Evolutionary conservation across 2,888 invertebrate genomes (phyloP).

Genomic region (Rhaphigaster nebulosa): DNA sequence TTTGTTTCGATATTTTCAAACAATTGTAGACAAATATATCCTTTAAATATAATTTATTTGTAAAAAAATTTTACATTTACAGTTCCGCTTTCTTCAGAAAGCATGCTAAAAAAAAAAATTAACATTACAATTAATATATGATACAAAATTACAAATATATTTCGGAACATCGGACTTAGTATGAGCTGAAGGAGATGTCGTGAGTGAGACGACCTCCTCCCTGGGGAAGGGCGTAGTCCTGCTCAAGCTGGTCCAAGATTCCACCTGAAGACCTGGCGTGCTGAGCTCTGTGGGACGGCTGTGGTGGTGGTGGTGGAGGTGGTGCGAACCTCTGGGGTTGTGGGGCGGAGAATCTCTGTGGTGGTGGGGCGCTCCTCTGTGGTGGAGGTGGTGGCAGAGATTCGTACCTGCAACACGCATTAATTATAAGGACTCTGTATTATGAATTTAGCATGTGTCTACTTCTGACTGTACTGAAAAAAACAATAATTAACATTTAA

Average conservation of each 20-base stretch:
- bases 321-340: slow-evolving; percentile 61
- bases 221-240: slow-evolving; percentile 83
- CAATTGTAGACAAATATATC: not conserved
- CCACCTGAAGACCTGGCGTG: slow-evolving; percentile 70
- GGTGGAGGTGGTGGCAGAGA: slow-evolving; percentile 65
- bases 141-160: slow-evolving; percentile 51
- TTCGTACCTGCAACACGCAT: slow-evolving; percentile 61
- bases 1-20: not conserved
- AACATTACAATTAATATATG: slow-evolving; percentile 38
- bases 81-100: slow-evolving; percentile 48
- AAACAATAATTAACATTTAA: not conserved
- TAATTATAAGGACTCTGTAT: not conserved
- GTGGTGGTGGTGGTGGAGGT: slow-evolving; percentile 68
- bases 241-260: slow-evolving; percentile 83
- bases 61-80: slow-evolving; percentile 38
- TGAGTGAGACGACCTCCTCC: slow-evolving; percentile 78
- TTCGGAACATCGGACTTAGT: slow-evolving; percentile 58
- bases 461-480: not conserved
- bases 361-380: slow-evolving; percentile 66
- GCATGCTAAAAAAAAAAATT: not conserved
- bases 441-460: not conserved
- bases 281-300: slow-evolving; percentile 68
- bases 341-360: slow-evolving; percentile 64
- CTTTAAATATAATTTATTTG: slow-evolving; percentile 26
- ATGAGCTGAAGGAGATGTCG: slow-evolving; percentile 82